phyloP scores from a whole-genome alignment of 2,797 vertebrate genomes.

The Potorous gilbertii region DNA sequence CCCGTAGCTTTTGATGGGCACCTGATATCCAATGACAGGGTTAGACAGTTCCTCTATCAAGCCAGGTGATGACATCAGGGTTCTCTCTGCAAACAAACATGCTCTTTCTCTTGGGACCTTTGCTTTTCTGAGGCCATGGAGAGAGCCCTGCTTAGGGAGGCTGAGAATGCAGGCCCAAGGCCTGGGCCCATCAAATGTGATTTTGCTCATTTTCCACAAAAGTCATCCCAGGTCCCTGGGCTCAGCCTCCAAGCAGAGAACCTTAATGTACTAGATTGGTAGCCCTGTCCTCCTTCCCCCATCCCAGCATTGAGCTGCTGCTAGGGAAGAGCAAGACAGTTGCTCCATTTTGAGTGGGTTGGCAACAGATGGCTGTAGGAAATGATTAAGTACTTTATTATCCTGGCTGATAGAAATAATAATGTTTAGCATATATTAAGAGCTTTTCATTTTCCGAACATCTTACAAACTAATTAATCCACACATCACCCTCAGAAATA shows the following conservation, averaged over 20 bases:
- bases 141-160: background rate
- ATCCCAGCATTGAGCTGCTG: background rate
- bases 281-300: background rate
- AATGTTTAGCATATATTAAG: background rate
- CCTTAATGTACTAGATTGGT: background rate
- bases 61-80: background rate
- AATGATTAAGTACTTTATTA: background rate
- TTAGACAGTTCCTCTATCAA: background rate
- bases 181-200: background rate
- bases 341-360: background rate
- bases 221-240: background rate
- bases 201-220: background rate
- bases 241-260: background rate
- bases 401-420: background rate
- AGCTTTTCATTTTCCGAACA: background rate
- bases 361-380: background rate
- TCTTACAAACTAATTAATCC: slow-evolving; percentile 1
- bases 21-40: background rate
- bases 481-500: background rate
- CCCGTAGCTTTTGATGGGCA: background rate
- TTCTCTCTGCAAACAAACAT: background rate
- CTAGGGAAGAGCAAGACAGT: background rate
- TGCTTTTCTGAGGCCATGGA: background rate
- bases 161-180: background rate
- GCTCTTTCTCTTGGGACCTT: background rate